Evolutionary conservation across 2,113 vertebrate species (phyloP).

Genomic region (Amazona guildingii): DNA sequence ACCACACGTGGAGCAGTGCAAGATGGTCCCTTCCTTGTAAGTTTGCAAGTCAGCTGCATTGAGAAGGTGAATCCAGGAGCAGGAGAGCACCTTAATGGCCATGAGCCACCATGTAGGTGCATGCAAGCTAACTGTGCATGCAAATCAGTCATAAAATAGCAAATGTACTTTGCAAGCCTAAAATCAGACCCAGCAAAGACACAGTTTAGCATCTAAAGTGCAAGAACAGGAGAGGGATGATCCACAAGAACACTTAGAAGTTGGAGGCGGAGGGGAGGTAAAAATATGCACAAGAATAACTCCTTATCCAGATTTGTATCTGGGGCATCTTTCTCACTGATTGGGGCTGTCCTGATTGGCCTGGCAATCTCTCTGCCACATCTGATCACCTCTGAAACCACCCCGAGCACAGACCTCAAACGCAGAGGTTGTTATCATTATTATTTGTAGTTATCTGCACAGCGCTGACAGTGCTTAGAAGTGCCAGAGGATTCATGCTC

Average conservation of each 20-base stretch:
- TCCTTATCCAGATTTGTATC: background rate
- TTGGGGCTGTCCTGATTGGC: background rate
- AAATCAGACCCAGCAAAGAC: background rate
- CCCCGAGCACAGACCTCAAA: background rate
- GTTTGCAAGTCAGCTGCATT: background rate
- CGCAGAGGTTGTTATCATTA: slow-evolving; percentile 34
- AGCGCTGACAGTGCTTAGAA: background rate
- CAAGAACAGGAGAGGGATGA: background rate
- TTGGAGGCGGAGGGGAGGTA: background rate
- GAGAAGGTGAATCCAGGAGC: background rate
- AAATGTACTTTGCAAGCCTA: background rate
- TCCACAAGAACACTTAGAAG: background rate
- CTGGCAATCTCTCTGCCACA: slow-evolving; percentile 14
- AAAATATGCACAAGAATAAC: background rate
- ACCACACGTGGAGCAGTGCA: fast-evolving
- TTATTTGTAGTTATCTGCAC: slow-evolving; percentile 36
- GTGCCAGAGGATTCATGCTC: slow-evolving; percentile 42
- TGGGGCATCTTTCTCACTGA: background rate
- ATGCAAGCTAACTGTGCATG: background rate
- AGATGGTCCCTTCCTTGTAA: fast-evolving
- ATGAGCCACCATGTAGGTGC: background rate
- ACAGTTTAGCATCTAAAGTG: background rate
- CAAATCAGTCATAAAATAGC: background rate
- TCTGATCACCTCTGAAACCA: slow-evolving; percentile 35
- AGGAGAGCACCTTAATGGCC: background rate